Evolutionary conservation across 2,113 vertebrate genomes (phyloP).

Genomic region (Narcine bancroftii): DNA sequence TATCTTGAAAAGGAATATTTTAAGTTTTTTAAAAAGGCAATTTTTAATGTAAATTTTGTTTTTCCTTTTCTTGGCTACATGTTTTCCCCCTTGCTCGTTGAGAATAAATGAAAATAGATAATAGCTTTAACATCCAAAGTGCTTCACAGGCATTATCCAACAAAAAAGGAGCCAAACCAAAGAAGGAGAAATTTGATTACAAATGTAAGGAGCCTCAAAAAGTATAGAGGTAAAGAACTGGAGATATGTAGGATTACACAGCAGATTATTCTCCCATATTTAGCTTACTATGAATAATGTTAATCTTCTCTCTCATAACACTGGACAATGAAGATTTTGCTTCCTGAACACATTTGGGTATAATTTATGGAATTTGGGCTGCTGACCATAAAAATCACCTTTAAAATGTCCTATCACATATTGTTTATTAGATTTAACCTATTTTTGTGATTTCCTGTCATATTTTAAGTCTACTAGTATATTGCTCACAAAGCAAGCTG

Average conservation of each 20-base stretch:
- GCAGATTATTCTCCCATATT: neutral
- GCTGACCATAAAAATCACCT: too few relatives aligned
- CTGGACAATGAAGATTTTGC: too few relatives aligned
- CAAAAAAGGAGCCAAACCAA: neutral
- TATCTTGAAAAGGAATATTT: neutral
- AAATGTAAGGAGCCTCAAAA: neutral
- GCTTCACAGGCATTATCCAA: neutral
- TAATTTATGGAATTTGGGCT: too few relatives aligned
- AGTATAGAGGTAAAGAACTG: neutral
- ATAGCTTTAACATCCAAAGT: neutral
- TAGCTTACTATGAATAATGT: neutral
- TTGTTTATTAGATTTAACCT: too few relatives aligned
- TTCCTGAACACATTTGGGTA: too few relatives aligned
- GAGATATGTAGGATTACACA: neutral
- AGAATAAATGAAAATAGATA: neutral
- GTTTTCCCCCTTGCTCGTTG: neutral
- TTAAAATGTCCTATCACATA: too few relatives aligned
- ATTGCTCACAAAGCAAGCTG: too few relatives aligned
- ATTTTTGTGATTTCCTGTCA: too few relatives aligned
- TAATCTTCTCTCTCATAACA: neutral
- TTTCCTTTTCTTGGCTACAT: neutral
- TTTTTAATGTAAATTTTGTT: neutral
- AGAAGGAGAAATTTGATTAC: neutral
- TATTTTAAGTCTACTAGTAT: too few relatives aligned
- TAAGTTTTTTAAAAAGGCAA: neutral